Base-by-base conservation (phyloP, 2,113 vertebrate genomes). In the Nothobranchius furzeri region DNA sequence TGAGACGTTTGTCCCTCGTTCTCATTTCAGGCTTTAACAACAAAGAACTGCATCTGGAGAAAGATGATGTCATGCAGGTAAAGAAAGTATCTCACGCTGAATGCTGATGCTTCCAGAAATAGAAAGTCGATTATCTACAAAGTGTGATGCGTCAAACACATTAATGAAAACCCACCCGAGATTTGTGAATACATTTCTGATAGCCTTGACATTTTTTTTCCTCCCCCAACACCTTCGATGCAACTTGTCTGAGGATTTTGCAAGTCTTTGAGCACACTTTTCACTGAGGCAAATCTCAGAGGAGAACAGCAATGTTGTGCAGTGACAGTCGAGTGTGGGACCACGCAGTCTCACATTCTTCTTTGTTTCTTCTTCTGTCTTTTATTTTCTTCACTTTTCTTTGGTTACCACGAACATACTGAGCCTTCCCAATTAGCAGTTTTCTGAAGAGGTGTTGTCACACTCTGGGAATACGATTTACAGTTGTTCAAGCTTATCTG, bases 391-490 rank as follows among this genome's bases (percentile, higher is more conserved):
- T 80, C 67, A 37, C 71, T 55, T 73, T 79, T 51, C 17, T 60
- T 69, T 62, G 48, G 65, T 76, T 81, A 69, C 75, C 56, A 75
- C 83, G 85, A 87, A 87, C 70, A 82, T 70, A 64, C 75, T 83
- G 70, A 68, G 64, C 69, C 71, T 77, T 79, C 70, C 87, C 83
- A 91, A 91, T 91, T 91, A 91, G 81, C 89, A 83, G 81, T 58
- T 86, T 87, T 82, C 74, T 73, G 83, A 79, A 63, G 73, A 88
- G 83, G 82, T 86, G 85, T 87, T 78, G 86, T 84, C 72, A 84
- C 86, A 89, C 73, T 62, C 40, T 47, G 64, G 72, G 85, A 88
- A 88, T 87, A 78, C 81, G 85, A 84, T 89, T 84, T 87, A 81
- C 83, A 84, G 76, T 84, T 82, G 74, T 71, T 83, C 76, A 62